Percentiles rank a stretch among this genome's conserved stretches.
phyloP scores from a whole-genome alignment of 1,140 invertebrate genomes.

The Plectrocnemia conspersa region DNA sequence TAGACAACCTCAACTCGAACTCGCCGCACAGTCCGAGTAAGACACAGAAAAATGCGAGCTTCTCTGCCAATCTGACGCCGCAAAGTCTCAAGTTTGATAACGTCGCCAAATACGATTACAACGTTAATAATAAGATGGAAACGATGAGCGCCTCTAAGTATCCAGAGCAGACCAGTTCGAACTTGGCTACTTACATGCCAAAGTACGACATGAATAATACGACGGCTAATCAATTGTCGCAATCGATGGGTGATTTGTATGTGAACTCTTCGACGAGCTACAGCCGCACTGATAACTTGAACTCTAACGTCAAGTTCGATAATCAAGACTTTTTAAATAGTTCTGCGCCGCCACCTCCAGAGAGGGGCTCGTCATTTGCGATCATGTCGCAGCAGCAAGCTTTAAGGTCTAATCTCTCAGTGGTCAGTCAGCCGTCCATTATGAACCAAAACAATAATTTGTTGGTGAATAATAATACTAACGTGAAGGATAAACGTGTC shows the following conservation, averaged over 20 bases:
- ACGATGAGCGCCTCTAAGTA: conserved; percentile 26
- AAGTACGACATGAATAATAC: conserved; percentile 11
- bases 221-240: conserved; percentile 23
- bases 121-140: conserved; percentile 18
- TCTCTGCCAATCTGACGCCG: conserved; percentile 31
- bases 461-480: conserved; percentile 31
- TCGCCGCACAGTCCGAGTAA: conserved; percentile 40
- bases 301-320: conserved; percentile 23
- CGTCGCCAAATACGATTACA: conserved; percentile 24
- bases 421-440: conserved; percentile 42
- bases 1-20: conserved; percentile 55
- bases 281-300: conserved; percentile 14
- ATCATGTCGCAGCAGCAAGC: conserved; percentile 64
- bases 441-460: conserved; percentile 33
- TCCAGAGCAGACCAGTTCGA: conserved; percentile 23
- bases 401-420: conserved; percentile 46
- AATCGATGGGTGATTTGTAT: conserved; percentile 28
- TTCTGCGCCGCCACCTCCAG: conserved; percentile 65
- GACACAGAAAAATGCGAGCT: conserved; percentile 36
- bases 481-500: conserved; percentile 58
- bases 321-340: conserved; percentile 21
- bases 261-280: conserved; percentile 22
- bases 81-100: conserved; percentile 34
- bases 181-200: not conserved
- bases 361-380: conserved; percentile 75